Conservation (phyloP, 2,113 vertebrate genomes). For the Danio rerio region GRCz12tu NC_133191.1:32264501-32265000, state of each 20-base stretch:
- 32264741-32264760: slow-evolving; percentile 52
- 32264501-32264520: not conserved
- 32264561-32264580: not conserved
- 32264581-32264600: not conserved
- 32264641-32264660: not conserved
- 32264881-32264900: not conserved
- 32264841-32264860: slow-evolving; percentile 41
- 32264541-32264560: not conserved
- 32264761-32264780: slow-evolving; percentile 59
- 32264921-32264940: no score
- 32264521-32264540: not conserved
- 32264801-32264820: slow-evolving; percentile 56
- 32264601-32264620: not conserved
- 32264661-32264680: slow-evolving; percentile 2
- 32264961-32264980: no score
- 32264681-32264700: slow-evolving; percentile 9
- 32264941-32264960: no score
- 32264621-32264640: not conserved
- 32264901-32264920: not conserved
- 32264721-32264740: slow-evolving; percentile 50
- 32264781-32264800: slow-evolving; percentile 67
- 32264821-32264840: slow-evolving; percentile 56
- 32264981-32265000: no score
- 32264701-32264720: slow-evolving; percentile 26
- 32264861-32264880: slow-evolving; percentile 44